Conservation (phyloP, 2,797 vertebrate genomes). For the Gallirallus australis region DNA sequence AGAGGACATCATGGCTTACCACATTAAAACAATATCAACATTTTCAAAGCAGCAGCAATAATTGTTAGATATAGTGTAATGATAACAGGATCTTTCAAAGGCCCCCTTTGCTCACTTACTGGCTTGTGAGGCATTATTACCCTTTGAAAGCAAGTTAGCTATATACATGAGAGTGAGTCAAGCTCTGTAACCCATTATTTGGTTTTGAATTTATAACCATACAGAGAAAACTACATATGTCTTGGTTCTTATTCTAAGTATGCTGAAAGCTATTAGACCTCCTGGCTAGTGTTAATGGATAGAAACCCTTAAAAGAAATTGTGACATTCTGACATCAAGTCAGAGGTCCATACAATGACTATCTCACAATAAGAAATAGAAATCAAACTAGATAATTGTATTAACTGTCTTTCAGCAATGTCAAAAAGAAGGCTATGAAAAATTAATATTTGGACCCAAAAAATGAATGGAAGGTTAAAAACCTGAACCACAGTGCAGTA, state of each 20-base stretch:
- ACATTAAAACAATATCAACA: not conserved
- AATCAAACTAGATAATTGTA: not conserved
- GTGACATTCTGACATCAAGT: constrained; percentile 1
- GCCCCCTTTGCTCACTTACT: not conserved
- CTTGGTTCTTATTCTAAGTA: not conserved
- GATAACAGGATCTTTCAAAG: not conserved
- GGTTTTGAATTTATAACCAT: not conserved
- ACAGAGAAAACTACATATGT: not conserved
- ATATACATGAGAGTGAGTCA: not conserved
- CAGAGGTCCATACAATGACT: not conserved
- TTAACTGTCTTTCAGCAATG: not conserved
- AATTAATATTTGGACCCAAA: not conserved
- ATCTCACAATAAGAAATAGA: not conserved
- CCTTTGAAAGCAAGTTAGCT: not conserved
- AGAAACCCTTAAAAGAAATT: not conserved
- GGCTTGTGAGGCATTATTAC: not conserved
- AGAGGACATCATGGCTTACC: not conserved
- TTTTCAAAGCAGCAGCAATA: not conserved
- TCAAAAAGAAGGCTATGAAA: not conserved
- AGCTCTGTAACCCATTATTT: not conserved
- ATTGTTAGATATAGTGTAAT: not conserved
- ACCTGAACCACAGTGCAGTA: not conserved
- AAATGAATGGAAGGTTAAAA: not conserved
- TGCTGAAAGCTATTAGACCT: not conserved
- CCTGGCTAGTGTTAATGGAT: not conserved